Base-by-base conservation (phyloP, 2,113 vertebrate genomes). In the Butorides virescens region DNA sequence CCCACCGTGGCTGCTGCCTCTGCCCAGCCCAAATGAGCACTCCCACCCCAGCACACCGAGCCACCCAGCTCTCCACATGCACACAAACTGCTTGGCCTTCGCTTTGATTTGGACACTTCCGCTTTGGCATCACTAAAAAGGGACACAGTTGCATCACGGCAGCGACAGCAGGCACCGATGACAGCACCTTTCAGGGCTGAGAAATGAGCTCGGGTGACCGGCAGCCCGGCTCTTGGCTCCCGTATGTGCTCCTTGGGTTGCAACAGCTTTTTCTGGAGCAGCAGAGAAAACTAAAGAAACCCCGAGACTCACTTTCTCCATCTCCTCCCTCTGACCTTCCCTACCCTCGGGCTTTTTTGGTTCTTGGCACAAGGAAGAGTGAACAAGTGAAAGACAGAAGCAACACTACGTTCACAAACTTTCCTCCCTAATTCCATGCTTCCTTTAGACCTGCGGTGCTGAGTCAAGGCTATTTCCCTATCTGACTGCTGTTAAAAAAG, bases 1-100 rank as follows among this genome's bases (percentile, higher is more conserved):
- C 8, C 5, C 6, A 4, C 15, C 18, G 23, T 0, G 1, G 49
- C 58, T 86, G 42, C 47, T 2, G 1, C 18, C 59, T 16, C 32
- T 32, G 34, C 46, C 39, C 36, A 34, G n/a, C 5, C 56, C 34
- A 47, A 47, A 80, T 0, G 2, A 72, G 29, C 13, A 1, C 27
- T 53, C 34, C 22, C 63, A 77, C 13, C 27, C 23, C 55, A 62
- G 55, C 39, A 37, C 1, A 3, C 5, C 21, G 67, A 90, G 58
- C 27, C 36, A 23, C n/a, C 42, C 85, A 55, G 44, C 70, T 59
- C 52, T 42, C 36, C n/a, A 11, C 26, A 39, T 0, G 0, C 20
- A 27, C 5, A 32, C 2, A 9, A 29, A 23, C 18, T 82, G 44
- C 34, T 0, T 61, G n/a, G 74, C 52, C 36, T 78, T 63, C 30